A percentile compares a stretch with the other conserved stretches of the same genome.
Evolutionary conservation across 2,113 vertebrate species (phyloP).

Genomic region (Lontra canadensis): DNA sequence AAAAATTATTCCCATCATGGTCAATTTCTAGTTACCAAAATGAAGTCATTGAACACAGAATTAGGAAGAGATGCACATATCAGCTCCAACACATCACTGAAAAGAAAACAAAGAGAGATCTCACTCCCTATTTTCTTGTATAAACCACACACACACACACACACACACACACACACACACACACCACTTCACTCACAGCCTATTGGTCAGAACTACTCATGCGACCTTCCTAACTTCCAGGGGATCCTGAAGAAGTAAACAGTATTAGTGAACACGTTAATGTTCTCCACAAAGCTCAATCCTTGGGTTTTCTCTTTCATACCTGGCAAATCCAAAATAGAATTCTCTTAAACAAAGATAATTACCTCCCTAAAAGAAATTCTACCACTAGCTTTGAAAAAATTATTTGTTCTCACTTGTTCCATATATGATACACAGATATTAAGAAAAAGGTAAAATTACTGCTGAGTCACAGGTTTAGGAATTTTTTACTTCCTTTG

Average conservation of each 20-base stretch:
- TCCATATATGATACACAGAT: neutral
- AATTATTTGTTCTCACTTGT: neutral
- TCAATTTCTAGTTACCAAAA: neutral
- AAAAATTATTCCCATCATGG: neutral
- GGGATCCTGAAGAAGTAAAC: neutral
- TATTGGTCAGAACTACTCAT: neutral
- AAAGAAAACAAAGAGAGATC: neutral
- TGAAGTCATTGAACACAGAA: neutral
- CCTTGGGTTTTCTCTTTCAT: neutral
- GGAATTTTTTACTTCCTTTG: neutral
- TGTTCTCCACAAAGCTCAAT: neutral
- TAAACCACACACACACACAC: neutral
- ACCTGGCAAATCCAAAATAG: neutral
- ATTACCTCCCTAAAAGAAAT: slow-evolving; percentile 36
- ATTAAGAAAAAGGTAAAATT: slow-evolving; percentile 1
- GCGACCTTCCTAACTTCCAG: neutral
- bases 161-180: neutral
- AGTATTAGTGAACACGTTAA: neutral
- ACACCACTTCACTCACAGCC: neutral
- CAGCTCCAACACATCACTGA: neutral
- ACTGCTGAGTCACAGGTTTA: neutral
- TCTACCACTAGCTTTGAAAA: neutral
- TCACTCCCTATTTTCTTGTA: neutral
- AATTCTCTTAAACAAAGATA: neutral
- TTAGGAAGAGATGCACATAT: neutral